Percentiles rank a stretch among this genome's conserved stretches.
These are phyloP conservation scores for Lycodopsis pacificus DNA, from an alignment of 2,797 vertebrate species.

Conservation along the genomic window DNA sequence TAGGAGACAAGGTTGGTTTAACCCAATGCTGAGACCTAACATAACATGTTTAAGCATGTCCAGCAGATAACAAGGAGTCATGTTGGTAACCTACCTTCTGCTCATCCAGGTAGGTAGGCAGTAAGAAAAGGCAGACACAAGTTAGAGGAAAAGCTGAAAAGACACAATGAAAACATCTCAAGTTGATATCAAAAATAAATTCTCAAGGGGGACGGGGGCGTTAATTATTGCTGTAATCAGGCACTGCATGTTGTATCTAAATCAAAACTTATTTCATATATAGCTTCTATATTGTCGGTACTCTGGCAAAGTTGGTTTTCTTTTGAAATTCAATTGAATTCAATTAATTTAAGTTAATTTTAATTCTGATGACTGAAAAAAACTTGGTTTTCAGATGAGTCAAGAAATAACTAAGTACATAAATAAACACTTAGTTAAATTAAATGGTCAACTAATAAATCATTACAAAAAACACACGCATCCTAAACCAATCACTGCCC, in stretches of 20 bases:
- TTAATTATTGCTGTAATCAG: neutral
- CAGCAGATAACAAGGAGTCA: neutral
- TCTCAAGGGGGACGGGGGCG: fast-evolving
- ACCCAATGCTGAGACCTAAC: too few species aligned
- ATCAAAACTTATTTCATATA: neutral
- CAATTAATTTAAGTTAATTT: neutral
- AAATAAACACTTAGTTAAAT: neutral
- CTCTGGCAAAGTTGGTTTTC: neutral
- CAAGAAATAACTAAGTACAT: neutral
- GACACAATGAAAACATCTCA: conserved; percentile 26
- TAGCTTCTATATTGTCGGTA: neutral
- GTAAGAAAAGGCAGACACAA: conserved; percentile 49
- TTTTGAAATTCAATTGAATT: neutral
- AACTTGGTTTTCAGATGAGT: too few species aligned
- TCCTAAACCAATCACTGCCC: neutral
- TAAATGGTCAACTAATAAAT: neutral
- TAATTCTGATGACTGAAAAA: neutral
- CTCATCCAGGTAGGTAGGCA: conserved; percentile 60
- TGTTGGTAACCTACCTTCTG: conserved; percentile 74
- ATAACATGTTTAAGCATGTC: neutral
- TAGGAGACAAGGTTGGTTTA: too few species aligned
- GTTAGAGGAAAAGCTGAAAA: conserved; percentile 55
- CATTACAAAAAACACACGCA: neutral
- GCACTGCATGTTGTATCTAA: neutral
- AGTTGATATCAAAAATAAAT: neutral